Conservation (phyloP, 2,888 invertebrate species). For the Idaea dimidiata region DNA sequence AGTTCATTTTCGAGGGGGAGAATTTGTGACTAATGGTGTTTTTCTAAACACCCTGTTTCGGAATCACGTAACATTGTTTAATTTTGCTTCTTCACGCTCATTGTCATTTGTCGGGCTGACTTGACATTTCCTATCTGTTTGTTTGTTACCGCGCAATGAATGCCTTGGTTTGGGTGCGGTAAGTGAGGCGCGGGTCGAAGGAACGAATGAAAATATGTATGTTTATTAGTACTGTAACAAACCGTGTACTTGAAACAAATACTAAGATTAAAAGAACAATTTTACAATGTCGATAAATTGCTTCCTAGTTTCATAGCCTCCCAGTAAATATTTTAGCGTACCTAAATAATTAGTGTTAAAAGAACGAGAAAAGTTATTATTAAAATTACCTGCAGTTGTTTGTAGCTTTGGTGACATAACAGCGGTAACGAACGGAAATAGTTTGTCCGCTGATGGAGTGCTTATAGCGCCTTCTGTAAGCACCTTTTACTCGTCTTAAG, state of each 20-base stretch:
- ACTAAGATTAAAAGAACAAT: no score
- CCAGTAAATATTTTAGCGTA: no score
- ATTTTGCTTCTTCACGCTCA: slow-evolving; percentile 61
- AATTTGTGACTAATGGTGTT: slow-evolving; percentile 37
- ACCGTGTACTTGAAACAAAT: no score
- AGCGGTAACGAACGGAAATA: no score
- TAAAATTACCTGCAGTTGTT: no score
- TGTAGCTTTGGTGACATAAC: no score
- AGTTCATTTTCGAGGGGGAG: slow-evolving; percentile 20
- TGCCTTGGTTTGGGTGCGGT: slow-evolving; percentile 13
- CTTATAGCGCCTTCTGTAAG: no score
- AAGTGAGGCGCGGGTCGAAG: background rate
- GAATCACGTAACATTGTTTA: slow-evolving; percentile 45
- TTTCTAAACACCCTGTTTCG: slow-evolving; percentile 31
- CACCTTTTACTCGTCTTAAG: no score
- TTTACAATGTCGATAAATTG: background rate
- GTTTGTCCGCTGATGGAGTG: no score
- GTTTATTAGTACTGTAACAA: no score
- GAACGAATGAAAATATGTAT: background rate
- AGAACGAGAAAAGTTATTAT: no score
- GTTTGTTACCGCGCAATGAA: slow-evolving; percentile 26
- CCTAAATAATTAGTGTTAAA: no score
- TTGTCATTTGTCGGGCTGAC: slow-evolving; percentile 63
- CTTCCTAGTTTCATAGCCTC: background rate
- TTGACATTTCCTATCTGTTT: slow-evolving; percentile 45